Evolutionary conservation across 2,113 vertebrate genomes (phyloP), one percentile per base, ranked within the genome.

Genomic region (Gila orcuttii): DNA sequence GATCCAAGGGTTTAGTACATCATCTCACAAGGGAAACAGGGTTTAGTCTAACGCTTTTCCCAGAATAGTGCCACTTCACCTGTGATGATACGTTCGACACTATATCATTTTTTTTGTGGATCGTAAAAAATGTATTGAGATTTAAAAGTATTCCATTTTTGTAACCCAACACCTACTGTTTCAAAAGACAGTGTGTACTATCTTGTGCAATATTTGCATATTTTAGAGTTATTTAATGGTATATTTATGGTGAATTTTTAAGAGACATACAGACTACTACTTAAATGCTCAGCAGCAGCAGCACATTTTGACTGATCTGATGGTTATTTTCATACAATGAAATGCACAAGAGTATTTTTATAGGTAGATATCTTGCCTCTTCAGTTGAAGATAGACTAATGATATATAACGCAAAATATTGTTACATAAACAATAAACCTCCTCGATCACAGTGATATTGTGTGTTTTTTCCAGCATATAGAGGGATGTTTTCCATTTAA

Each of bases 161-260:
- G 86, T 87, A 84, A 52, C 71, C 39, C 31, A 39, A 82, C n/a
- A 76, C 23, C 50, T 82, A 52, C 83, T 85, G 79, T 87, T 83
- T 88, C 74, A 42, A 69, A 74, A 88, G 42, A 86, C 60, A 87
- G 71, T 89, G 64, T 84, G 76, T 84, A 80, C 89, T 39, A 91
- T 87, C 78, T 82, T 92, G 92, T 95, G 94, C 94, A 94, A 95
- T 93, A 94, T 94, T 95, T 95, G 92, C 93, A 94, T 91, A 88
- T 87, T 88, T 83, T 79, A 90, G 28, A 90, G 88, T 86, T 91
- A 94, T 95, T 95, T 93, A 93, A 92, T 19, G 50, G 45, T 83
- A 21, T 95, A 94, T 95, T 93, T 94, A 93, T 93, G 87, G 19
- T 85, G 80, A 84, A 77, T 83, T 82, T 82, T 62, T 79, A 79